Evolutionary conservation across 2,888 invertebrate genomes (phyloP), one percentile per base, ranked within the genome.

Genomic region (Incurvaria masculella): DNA sequence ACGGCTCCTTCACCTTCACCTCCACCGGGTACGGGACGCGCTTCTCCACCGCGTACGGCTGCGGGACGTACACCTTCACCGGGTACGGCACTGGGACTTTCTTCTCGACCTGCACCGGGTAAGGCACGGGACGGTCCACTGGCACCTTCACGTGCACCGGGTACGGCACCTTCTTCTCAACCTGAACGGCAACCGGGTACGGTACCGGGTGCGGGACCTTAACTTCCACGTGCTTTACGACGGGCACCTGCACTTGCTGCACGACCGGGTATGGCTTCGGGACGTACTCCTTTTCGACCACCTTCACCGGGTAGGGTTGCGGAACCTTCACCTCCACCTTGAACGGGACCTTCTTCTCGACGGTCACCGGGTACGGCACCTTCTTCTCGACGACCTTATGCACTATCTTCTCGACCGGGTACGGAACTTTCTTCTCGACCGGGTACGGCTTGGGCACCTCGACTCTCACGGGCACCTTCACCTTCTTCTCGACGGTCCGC

Each of bases 401-500:
- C 51, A 70, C 71, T 44, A 69, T 59, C 56, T 65, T 69, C 53
- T 71, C 69, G 1, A 69, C 66, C 0, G 69, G 66, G 2, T 70
- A 66, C 14, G 64, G 64, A 4, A 79, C 70, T 58, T 67, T 68
- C 57, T 69, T 79, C 56, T 78, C 79, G 23, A 78, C 72, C 1
- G 75, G 78, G 53, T 80, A 81, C 14, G 83, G 83, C 51, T 81
- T 80, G 43, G 82, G 82, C 17, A 84, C 75, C 53, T 82, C 72
- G 49, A 82, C 82, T 59, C 81, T 74, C 51, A 65, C 68, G 2
- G 78, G 78, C 44, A 78, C 69, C 56, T 71, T 67, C 23, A 76
- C 61, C 46, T 79, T 80, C 61, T 83, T 83, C 40, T 83, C 75
- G 19, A 84, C 71, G 27, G 83, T 83, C 62, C 84, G 82, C 4